Evolutionary conservation across 2,797 vertebrate species (phyloP).

Genomic region (Coregonus ussuriensis): DNA sequence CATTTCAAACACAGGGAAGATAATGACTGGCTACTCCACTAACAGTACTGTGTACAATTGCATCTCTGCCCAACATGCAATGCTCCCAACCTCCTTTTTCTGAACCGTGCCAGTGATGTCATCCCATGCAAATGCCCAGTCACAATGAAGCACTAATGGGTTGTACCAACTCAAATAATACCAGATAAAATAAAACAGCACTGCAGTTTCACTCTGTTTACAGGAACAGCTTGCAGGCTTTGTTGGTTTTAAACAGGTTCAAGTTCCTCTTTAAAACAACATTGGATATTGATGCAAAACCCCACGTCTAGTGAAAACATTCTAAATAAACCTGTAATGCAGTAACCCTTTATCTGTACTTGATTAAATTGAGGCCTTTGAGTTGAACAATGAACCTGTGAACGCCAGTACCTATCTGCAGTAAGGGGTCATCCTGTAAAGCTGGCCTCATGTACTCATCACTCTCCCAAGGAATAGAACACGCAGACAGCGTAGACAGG

Average conservation of each 20-base stretch:
- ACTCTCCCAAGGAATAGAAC: slow-evolving; percentile 84
- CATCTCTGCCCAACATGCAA: not conserved
- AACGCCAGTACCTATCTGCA: slow-evolving; percentile 84
- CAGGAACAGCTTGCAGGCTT: no score
- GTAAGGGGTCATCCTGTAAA: slow-evolving; percentile 86
- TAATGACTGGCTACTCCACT: not conserved
- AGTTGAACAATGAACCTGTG: not conserved
- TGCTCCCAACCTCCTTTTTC: not conserved
- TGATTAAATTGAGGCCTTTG: not conserved
- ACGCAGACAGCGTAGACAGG: slow-evolving; percentile 68
- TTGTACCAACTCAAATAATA: no score
- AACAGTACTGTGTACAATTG: not conserved
- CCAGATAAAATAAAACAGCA: no score
- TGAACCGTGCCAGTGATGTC: not conserved
- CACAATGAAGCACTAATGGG: no score
- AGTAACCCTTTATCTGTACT: not conserved
- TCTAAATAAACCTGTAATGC: not conserved
- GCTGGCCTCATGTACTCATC: slow-evolving; percentile 88
- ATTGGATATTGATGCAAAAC: no score
- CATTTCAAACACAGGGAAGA: not conserved
- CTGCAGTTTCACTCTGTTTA: no score
- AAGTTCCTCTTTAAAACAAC: no score
- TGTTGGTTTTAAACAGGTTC: no score
- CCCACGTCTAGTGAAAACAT: not conserved
- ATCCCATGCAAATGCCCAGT: no score